Conservation (phyloP, 2,888 invertebrate genomes). For the Balanococcus diminutus region DNA sequence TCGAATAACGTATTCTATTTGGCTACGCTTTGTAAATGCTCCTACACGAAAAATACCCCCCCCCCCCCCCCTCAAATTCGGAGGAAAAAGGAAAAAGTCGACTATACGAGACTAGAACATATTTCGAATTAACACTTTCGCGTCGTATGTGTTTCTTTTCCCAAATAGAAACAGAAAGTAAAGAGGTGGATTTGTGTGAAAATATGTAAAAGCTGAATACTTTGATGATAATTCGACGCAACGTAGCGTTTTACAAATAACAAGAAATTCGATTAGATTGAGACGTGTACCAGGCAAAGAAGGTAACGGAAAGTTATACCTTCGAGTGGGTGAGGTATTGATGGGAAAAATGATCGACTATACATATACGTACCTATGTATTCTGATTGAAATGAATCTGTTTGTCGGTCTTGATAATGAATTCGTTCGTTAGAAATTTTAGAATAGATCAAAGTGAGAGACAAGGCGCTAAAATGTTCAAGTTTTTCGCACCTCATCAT, state of each 20-base stretch:
- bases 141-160: constrained; percentile 17
- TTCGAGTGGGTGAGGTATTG: neutral
- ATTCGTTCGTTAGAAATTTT: neutral
- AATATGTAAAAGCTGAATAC: constrained; percentile 23
- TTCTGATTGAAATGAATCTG: neutral
- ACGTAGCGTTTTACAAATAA: neutral
- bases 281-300: neutral
- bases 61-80: too few relatives aligned
- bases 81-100: neutral
- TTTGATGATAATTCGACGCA: constrained; percentile 10
- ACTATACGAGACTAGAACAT: neutral
- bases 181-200: neutral
- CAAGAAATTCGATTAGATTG: constrained; percentile 14
- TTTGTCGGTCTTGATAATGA: neutral
- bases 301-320: neutral
- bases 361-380: neutral
- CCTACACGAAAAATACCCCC: neutral
- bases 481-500: neutral
- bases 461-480: neutral
- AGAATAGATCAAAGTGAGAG: neutral
- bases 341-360: constrained; percentile 1
- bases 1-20: constrained; percentile 31
- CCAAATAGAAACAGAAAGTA: neutral
- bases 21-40: constrained; percentile 16
- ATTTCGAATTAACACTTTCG: neutral